Conservation (phyloP, 1,140 invertebrate genomes). For the Argopecten irradians region DNA sequence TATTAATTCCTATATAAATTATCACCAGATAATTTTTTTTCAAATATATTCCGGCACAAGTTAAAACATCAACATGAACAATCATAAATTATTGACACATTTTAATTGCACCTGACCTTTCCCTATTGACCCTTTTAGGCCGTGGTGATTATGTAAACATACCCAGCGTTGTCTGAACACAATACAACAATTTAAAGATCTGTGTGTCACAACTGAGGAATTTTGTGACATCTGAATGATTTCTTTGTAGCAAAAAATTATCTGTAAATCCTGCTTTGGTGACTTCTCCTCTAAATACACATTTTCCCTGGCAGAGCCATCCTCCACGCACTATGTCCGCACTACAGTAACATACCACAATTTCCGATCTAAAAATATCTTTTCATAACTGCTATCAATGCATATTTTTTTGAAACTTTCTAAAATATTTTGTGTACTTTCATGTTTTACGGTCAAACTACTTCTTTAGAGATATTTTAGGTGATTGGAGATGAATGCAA, state of each 20-base stretch:
- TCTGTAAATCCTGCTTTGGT: constrained; percentile 9
- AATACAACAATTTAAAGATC: background rate
- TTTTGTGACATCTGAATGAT: constrained; percentile 22
- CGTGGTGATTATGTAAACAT: background rate
- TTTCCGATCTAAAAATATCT: background rate
- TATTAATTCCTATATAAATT: background rate
- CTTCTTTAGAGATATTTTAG: background rate
- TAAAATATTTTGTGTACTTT: background rate
- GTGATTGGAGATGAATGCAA: background rate
- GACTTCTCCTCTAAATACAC: background rate
- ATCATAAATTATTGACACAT: background rate
- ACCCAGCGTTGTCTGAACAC: background rate
- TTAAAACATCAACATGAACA: background rate
- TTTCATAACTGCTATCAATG: background rate
- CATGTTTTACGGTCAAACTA: background rate
- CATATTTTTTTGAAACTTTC: background rate
- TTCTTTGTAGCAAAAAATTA: constrained; percentile 19
- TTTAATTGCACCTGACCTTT: background rate
- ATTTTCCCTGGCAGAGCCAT: constrained; percentile 1
- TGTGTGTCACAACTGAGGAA: constrained; percentile 10
- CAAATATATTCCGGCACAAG: background rate
- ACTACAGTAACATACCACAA: background rate
- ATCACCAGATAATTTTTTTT: background rate
- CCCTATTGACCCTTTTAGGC: background rate
- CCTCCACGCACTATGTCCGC: background rate